These are phyloP conservation scores for Castor canadensis DNA, from an alignment of 2,113 vertebrate genomes.

Conservation along the genomic window DNA sequence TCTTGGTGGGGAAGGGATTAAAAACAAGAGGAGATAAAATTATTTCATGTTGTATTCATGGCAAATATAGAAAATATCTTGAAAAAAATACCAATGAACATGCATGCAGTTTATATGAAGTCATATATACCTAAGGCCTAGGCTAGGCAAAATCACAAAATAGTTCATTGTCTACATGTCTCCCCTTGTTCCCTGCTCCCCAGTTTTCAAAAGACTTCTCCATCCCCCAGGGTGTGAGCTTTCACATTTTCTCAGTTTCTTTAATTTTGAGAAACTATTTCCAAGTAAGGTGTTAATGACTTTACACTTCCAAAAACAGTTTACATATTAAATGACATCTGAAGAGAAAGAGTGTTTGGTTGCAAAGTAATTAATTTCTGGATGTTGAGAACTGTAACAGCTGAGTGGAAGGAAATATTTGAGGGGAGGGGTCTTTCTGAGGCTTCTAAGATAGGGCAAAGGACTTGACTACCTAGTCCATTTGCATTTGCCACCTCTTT, in stretches of 20 bases:
- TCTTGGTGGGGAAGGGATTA: background rate
- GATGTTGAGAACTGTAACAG: background rate
- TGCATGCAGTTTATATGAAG: background rate
- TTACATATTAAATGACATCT: background rate
- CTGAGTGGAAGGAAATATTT: too few relatives aligned
- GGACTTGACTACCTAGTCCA: background rate
- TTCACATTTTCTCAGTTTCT: conserved; percentile 15
- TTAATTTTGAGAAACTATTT: conserved; percentile 31
- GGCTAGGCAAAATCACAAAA: background rate
- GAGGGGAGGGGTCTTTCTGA: background rate
- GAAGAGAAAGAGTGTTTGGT: background rate
- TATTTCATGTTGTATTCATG: background rate
- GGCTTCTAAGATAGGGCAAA: background rate
- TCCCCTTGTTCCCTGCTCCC: background rate
- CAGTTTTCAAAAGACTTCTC: background rate
- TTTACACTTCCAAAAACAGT: conserved; percentile 4
- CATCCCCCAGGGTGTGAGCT: background rate
- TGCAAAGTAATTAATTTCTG: background rate
- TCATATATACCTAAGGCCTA: background rate
- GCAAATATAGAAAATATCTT: background rate
- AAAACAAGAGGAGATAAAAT: background rate
- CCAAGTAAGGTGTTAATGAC: conserved; percentile 46
- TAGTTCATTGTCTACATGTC: background rate
- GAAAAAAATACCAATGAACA: background rate
- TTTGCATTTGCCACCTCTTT: background rate